Base-by-base conservation (phyloP, 1,140 invertebrate species). In the Drosophila pallidifrons region DNA sequence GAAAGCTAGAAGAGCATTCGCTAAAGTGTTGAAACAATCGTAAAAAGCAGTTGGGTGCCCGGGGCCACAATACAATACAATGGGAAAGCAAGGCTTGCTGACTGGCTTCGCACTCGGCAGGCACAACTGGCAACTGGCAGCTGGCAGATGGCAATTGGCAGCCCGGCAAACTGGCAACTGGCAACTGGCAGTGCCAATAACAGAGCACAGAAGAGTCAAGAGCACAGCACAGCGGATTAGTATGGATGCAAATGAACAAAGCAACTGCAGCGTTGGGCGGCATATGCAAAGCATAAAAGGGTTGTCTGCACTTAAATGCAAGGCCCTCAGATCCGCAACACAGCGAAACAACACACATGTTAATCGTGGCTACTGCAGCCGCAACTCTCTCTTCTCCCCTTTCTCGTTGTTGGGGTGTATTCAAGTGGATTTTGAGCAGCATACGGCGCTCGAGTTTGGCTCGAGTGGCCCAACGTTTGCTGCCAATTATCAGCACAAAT, bases 21-120 rank as follows among this genome's bases (percentile, higher is more conserved):
- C 77, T 69, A 88, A 89, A 88, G 83, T 88, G 83, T 88, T 88
- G 83, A 88, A 88, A 88, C 85, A 88, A 83, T 89, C 85, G 85
- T 89, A 88, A 85, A 88, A 83, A 88, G 74, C 73, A 71, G 80
- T 82, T 77, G 83, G 78, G 68, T 32, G 77, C 72, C 79, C 46
- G 41, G 58, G 66, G 76, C 55, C 49, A 74, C 65, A 59, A 66
- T 20, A 74, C 55, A 60, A 60, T 70, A 74, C 55, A 60, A 60
- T 70, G 11, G 38, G 3, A 43, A 52, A 35, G 25, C 35, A 47
- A 25, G 51, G 30, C 47, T 52, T 54, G 35, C 47, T 25, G 20
- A 25, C 20, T 25, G 20, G 20, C 15, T 16, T 35, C 15, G 47
- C 35, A 38, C 11, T 8, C 11, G 11, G 11, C 8, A 25, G 55